phyloP scores from a whole-genome alignment of 2,113 vertebrate genomes.

The Sander vitreus region DNA sequence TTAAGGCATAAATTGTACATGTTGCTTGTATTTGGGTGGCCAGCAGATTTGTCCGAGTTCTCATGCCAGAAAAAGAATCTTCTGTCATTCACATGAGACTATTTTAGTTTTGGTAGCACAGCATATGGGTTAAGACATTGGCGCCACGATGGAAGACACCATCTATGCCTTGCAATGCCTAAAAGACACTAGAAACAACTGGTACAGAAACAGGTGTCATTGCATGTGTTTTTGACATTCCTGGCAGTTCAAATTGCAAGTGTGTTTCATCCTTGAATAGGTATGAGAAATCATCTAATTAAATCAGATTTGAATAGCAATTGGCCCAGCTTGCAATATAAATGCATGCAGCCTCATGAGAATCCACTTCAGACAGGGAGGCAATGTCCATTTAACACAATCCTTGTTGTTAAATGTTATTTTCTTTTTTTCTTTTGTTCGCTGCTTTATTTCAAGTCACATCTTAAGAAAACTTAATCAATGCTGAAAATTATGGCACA shows the following conservation, averaged over 20 bases:
- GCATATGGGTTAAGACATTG: background rate
- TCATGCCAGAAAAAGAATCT: background rate
- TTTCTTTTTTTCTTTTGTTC: background rate
- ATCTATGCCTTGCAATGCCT: background rate
- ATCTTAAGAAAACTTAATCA: slow-evolving; percentile 22
- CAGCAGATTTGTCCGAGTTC: background rate
- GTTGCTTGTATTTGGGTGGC: background rate
- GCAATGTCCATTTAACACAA: background rate
- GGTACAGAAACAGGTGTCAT: background rate
- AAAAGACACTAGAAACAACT: background rate
- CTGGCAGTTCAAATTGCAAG: background rate
- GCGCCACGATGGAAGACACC: background rate
- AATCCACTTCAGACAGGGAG: background rate
- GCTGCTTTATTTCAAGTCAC: slow-evolving; percentile 10
- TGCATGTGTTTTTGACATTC: background rate
- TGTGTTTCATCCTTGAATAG: background rate
- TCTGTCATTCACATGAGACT: background rate
- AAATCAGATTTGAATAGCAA: background rate
- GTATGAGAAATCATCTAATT: background rate
- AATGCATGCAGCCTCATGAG: background rate
- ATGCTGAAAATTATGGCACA: background rate
- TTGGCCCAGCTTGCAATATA: background rate
- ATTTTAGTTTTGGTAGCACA: background rate
- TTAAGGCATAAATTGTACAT: background rate
- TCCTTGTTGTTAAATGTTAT: slow-evolving; percentile 1